Evolutionary conservation across 2,888 invertebrate genomes (phyloP), one percentile per base, ranked within the genome.

Genomic region (Phlogophora meticulosa): DNA sequence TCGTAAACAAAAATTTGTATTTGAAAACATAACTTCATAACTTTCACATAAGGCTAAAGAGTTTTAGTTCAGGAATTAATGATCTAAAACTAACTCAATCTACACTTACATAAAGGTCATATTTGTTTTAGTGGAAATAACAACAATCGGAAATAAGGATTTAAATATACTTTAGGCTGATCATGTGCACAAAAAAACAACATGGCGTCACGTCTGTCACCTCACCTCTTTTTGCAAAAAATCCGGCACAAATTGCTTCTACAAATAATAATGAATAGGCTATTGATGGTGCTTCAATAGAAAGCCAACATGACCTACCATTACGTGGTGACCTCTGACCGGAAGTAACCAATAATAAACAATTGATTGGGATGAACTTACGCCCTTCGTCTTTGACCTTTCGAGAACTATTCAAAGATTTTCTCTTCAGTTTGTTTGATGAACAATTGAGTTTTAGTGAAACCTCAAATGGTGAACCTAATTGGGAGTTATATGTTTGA

Each of bases 341-440:
- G 82, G 77, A 82, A 82, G 69, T 71, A 48, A 34, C 48, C 22
- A 58, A 46, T 55, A 24, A 65, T 62, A 28, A 20, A 24, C 49
- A 40, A 40, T 34, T 28, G 45, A 67, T 64, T 62, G 43, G 4
- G 1, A 48, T 34, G 46, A 69, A 24, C 46, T 48, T 66, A 64
- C 36, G 38, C 72, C 59, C 81, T 66, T 63, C 58, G 52, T 17
- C 7, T 28, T 2, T 38, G 42, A 34, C 68, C 49, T 68, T 63
- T 45, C n/a, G 73, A 20, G 17, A 40, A 11, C 28, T 17, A 49
- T 64, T 32, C 28, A 64, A 17, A 38, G 17, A 1, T 61, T 58
- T 38, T 72, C 38, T 24, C 24, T 28, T 46, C 0, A 32, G 11
- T 45, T 24, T 13, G 15, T 13, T 2, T 3, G 7, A 28, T 45